phyloP scores from a whole-genome alignment of 2,113 vertebrate genomes.

The Clarias batrachus region DNA sequence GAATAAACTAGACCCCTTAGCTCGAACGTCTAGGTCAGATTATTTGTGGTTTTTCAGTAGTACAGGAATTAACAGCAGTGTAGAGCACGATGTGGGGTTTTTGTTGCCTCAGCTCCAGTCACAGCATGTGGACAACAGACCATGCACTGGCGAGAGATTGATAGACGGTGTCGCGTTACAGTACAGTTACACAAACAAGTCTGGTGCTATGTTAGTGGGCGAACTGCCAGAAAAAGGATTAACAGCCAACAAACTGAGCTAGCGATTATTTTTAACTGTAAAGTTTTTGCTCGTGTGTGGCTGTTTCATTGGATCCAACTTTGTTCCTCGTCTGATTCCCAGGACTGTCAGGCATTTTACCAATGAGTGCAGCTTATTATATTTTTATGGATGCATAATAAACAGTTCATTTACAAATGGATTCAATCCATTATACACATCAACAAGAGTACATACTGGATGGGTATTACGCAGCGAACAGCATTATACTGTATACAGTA shows the following conservation, averaged over 20 bases:
- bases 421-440: neutral
- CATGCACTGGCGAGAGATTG: slow-evolving; percentile 29
- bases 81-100: slow-evolving; percentile 8
- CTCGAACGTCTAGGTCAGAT: slow-evolving; percentile 5
- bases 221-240: slow-evolving; percentile 2
- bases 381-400: neutral
- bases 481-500: neutral
- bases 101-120: slow-evolving; percentile 28
- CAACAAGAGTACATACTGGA: neutral
- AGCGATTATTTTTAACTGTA: slow-evolving; percentile 1
- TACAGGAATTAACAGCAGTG: neutral
- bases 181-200: slow-evolving; percentile 39
- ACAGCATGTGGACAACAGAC: slow-evolving; percentile 45
- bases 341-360: slow-evolving; percentile 10
- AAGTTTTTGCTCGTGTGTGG: slow-evolving; percentile 2
- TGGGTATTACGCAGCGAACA: neutral
- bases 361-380: neutral
- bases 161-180: slow-evolving; percentile 24
- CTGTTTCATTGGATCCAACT: neutral
- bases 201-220: slow-evolving; percentile 13
- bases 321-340: neutral
- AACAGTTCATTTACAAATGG: slow-evolving; percentile 1
- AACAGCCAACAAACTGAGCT: slow-evolving; percentile 17
- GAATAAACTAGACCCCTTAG: neutral
- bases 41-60: slow-evolving; percentile 17